Evolutionary conservation across 2,888 invertebrate species (phyloP).

Genomic region (Anarsia innoxiella): DNA sequence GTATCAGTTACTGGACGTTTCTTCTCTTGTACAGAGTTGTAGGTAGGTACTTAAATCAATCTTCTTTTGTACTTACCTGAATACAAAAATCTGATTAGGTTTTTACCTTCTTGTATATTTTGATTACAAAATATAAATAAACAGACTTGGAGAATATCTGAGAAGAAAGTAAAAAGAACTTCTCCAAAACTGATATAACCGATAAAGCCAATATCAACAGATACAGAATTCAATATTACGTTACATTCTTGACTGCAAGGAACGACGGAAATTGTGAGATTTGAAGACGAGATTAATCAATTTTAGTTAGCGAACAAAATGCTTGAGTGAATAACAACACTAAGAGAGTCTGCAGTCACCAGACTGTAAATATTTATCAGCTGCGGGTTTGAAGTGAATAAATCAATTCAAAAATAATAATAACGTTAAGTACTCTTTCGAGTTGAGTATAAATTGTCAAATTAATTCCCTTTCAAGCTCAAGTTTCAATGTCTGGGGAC

Average conservation of each 20-base stretch:
- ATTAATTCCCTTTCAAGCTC: conserved; percentile 22
- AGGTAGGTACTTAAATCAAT: too few relatives aligned
- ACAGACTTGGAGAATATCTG: too few relatives aligned
- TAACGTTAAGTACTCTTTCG: neutral
- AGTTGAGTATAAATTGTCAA: conserved; percentile 8
- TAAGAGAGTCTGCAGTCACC: neutral
- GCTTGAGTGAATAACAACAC: neutral
- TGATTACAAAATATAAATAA: too few relatives aligned
- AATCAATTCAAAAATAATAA: conserved; percentile 3
- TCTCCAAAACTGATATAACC: too few relatives aligned
- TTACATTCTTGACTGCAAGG: neutral
- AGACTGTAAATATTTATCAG: conserved; percentile 1
- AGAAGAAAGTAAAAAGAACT: too few relatives aligned
- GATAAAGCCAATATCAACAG: conserved; percentile 5
- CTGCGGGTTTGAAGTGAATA: neutral
- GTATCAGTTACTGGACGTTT: too few relatives aligned
- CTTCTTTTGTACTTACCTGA: too few relatives aligned
- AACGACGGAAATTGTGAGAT: neutral
- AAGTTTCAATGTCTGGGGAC: conserved; percentile 14
- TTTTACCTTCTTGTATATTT: too few relatives aligned
- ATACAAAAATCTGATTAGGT: too few relatives aligned
- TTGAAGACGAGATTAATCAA: neutral
- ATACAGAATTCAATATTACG: too few relatives aligned
- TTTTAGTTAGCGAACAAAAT: neutral
- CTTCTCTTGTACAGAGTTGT: too few relatives aligned